Conservation (phyloP, 1,140 invertebrate species). For the Asbolus verrucosus region DNA sequence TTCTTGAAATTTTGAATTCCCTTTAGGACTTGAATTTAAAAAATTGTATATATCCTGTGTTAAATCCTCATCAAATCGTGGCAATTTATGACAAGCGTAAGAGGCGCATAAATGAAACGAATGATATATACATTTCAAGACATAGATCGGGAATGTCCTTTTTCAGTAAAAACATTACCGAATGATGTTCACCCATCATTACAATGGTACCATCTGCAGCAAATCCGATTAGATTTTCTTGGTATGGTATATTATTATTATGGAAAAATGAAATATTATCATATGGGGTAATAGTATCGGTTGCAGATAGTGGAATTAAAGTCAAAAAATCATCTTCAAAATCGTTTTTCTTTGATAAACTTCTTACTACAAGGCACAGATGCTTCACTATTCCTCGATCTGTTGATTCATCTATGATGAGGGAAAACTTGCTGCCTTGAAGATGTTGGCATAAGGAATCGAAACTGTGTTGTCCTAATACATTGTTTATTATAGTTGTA, state of each 20-base stretch:
- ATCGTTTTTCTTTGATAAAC: conserved; percentile 40
- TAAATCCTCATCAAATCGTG: conserved; percentile 47
- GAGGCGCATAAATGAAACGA: conserved; percentile 47
- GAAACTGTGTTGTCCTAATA: conserved; percentile 27
- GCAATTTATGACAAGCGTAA: conserved; percentile 52
- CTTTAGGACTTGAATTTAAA: conserved; percentile 58
- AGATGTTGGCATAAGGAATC: conserved; percentile 52
- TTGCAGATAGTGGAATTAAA: conserved; percentile 53
- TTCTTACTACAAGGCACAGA: conserved; percentile 59
- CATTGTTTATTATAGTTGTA: conserved; percentile 39
- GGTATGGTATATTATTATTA: conserved; percentile 60
- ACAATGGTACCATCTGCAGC: conserved; percentile 60
- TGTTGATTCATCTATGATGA: conserved; percentile 64
- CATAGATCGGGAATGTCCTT: conserved; percentile 47
- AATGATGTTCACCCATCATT: conserved; percentile 39
- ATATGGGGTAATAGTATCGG: conserved; percentile 51
- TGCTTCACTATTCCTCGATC: conserved; percentile 59
- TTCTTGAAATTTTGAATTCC: conserved; percentile 51
- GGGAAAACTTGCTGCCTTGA: conserved; percentile 60
- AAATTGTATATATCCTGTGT: conserved; percentile 53
- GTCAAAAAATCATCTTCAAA: conserved; percentile 56
- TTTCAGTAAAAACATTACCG: conserved; percentile 35
- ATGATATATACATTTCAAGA: conserved; percentile 53
- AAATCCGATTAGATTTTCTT: conserved; percentile 63
- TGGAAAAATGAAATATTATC: conserved; percentile 59